phyloP scores from a whole-genome alignment of 1,140 invertebrate genomes.

The Grapholita molesta region DNA sequence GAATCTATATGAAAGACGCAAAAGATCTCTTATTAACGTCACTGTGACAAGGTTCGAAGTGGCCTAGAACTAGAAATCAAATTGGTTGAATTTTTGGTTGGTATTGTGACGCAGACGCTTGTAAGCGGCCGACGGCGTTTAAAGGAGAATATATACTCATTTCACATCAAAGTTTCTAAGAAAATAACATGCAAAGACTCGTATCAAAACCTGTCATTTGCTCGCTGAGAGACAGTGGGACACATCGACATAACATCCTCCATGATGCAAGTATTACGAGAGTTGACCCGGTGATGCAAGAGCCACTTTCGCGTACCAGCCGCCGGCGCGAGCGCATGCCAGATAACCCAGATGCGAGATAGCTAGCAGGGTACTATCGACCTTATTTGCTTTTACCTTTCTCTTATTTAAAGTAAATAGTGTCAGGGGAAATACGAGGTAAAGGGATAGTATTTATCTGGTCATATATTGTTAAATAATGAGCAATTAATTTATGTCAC shows the following conservation, averaged over 20 bases:
- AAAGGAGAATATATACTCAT: not conserved
- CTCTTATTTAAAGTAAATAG: not conserved
- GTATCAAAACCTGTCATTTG: not conserved
- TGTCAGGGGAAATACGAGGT: not conserved
- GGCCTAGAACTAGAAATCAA: no score
- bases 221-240: not conserved
- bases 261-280: constrained; percentile 58
- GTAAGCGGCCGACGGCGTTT: no score
- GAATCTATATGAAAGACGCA: no score
- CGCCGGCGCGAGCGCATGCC: constrained; percentile 50
- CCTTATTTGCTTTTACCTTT: constrained; percentile 29
- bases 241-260: constrained; percentile 17
- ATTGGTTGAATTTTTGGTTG: no score
- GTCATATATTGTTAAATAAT: no score
- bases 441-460: not conserved
- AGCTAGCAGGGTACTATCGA: constrained; percentile 38
- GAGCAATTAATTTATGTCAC: no score
- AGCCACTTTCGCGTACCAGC: constrained; percentile 56
- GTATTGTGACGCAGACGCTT: no score
- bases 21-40: no score
- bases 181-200: not conserved
- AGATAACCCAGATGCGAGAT: constrained; percentile 54
- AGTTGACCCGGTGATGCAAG: constrained; percentile 59
- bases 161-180: not conserved
- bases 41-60: no score